Evolutionary conservation across 1,140 invertebrate species (phyloP).

Genomic region (Solenopsis fugax): DNA sequence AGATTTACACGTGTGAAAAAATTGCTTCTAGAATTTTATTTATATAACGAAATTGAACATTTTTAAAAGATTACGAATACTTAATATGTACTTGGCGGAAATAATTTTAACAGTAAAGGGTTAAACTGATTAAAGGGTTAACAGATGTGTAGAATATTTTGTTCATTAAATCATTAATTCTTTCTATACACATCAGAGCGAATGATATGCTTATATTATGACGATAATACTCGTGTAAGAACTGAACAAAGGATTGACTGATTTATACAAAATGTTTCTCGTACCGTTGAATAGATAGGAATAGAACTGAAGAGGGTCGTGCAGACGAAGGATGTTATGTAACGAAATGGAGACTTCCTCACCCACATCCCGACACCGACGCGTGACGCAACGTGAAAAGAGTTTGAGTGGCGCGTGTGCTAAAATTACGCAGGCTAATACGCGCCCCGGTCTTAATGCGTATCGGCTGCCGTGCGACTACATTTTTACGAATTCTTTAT

Average conservation of each 20-base stretch:
- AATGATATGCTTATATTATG: not conserved
- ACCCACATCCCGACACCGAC: conserved; percentile 66
- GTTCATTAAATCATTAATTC: not conserved
- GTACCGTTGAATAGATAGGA: conserved; percentile 48
- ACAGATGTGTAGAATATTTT: not conserved
- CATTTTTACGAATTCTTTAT: not conserved
- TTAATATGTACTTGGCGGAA: not conserved
- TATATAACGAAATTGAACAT: not conserved
- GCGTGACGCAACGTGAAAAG: conserved; percentile 69
- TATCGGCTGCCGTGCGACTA: conserved; percentile 20
- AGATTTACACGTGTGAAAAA: not conserved
- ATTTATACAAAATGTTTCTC: conserved; percentile 22
- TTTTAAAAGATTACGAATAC: not conserved
- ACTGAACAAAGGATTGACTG: conserved; percentile 11
- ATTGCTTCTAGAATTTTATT: not conserved
- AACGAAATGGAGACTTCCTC: conserved; percentile 71
- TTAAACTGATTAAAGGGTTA: not conserved
- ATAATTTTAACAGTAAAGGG: not conserved
- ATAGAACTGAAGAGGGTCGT: conserved; percentile 61
- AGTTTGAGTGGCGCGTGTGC: conserved; percentile 66
- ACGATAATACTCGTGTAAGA: not conserved
- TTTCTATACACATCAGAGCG: not conserved
- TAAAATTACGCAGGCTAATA: conserved; percentile 76
- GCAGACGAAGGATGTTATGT: conserved; percentile 70
- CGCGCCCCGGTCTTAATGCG: conserved; percentile 20